Conservation (phyloP, 2,113 vertebrate genomes). For the Centrocercus urophasianus region DNA sequence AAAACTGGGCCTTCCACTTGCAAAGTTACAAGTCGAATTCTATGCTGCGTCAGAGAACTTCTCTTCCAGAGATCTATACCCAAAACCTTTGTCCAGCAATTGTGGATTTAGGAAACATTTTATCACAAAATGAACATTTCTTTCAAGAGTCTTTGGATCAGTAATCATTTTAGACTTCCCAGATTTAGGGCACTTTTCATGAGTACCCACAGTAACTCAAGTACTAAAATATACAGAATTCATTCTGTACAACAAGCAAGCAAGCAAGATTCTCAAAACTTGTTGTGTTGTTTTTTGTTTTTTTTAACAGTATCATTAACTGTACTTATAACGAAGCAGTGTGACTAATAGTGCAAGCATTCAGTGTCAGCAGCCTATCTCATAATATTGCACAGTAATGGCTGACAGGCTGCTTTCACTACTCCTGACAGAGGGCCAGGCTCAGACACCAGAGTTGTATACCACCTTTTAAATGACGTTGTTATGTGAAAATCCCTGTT, state of each 20-base stretch:
- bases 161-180: not conserved
- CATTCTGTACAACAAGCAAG: accelerated
- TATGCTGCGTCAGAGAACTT: not conserved
- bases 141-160: not conserved
- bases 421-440: not conserved
- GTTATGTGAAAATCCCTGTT: not conserved
- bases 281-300: not conserved
- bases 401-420: not conserved
- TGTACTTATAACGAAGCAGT: not conserved
- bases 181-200: not conserved
- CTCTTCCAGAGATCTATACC: accelerated
- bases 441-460: not conserved
- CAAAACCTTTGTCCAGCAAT: not conserved
- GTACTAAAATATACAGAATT: not conserved
- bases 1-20: not conserved
- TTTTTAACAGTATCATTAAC: not conserved
- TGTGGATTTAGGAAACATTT: not conserved
- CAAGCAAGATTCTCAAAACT: not conserved
- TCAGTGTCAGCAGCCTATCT: not conserved
- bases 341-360: not conserved
- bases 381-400: not conserved
- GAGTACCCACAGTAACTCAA: accelerated
- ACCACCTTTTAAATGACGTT: not conserved
- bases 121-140: not conserved
- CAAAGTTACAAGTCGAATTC: not conserved